Conservation (phyloP, 2,888 invertebrate genomes). For the Boloria selene region DNA sequence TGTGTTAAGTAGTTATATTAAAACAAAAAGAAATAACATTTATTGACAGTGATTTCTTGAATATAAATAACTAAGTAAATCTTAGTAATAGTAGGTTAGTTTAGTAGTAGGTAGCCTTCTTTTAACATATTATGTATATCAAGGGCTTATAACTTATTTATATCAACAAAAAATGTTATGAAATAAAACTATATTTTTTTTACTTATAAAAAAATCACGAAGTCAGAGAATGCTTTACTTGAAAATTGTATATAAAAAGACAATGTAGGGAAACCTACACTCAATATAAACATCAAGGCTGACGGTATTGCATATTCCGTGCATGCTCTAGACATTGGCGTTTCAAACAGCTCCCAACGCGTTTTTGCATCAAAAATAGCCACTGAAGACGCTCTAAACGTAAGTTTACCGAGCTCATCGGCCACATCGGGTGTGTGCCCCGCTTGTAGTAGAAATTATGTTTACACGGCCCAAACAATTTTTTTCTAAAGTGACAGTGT, state of each 20-base stretch:
- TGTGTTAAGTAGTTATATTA: no score
- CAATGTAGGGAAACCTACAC: slow-evolving; percentile 39
- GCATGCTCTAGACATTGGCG: slow-evolving; percentile 82
- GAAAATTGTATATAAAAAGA: slow-evolving; percentile 12
- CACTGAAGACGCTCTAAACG: slow-evolving; percentile 74
- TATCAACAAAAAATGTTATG: background rate
- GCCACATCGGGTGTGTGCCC: slow-evolving; percentile 63
- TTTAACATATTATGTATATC: no score
- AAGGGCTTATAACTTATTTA: no score
- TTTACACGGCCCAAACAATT: slow-evolving; percentile 40
- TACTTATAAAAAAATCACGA: slow-evolving; percentile 6
- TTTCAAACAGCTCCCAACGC: slow-evolving; percentile 70
- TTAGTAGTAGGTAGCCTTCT: no score
- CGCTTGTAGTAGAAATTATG: slow-evolving; percentile 45
- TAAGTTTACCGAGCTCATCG: slow-evolving; percentile 73
- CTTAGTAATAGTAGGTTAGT: no score
- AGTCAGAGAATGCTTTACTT: background rate
- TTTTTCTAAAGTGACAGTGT: slow-evolving; percentile 37
- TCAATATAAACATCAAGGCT: slow-evolving; percentile 66
- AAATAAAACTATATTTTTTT: background rate
- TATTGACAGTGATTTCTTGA: no score
- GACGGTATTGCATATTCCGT: slow-evolving; percentile 81
- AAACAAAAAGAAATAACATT: no score
- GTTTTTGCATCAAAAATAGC: slow-evolving; percentile 82
- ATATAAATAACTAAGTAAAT: no score